These are phyloP conservation scores for Drosophila diplacantha DNA, from an alignment of 2,888 invertebrate genomes.

Conservation along the genomic window DNA sequence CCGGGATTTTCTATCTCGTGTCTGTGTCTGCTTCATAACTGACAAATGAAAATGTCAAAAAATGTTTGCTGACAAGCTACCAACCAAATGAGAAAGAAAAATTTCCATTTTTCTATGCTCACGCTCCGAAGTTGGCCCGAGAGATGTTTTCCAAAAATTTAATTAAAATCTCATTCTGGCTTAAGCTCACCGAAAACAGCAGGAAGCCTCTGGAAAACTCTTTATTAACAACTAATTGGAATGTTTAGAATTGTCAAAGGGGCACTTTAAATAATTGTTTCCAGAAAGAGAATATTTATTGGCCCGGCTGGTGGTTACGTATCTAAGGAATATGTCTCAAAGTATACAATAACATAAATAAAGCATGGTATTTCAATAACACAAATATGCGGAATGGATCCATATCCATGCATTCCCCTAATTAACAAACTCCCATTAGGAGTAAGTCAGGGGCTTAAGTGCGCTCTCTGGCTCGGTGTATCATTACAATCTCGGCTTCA, in stretches of 20 bases:
- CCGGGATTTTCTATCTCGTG: slow-evolving; percentile 25
- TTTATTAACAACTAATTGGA: slow-evolving; percentile 9
- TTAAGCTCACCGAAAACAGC: slow-evolving; percentile 1
- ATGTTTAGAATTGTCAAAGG: not conserved
- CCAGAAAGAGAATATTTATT: not conserved
- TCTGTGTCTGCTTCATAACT: slow-evolving; percentile 55
- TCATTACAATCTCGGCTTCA: slow-evolving; percentile 52
- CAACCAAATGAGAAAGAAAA: slow-evolving; percentile 60
- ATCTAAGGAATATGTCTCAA: too few relatives aligned
- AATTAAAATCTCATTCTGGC: slow-evolving; percentile 28
- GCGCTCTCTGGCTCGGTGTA: slow-evolving; percentile 36
- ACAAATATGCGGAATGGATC: not conserved
- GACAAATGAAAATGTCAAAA: slow-evolving; percentile 69
- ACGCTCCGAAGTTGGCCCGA: slow-evolving; percentile 1
- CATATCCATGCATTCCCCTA: not conserved
- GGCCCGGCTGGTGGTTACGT: not conserved
- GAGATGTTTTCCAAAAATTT: slow-evolving; percentile 32
- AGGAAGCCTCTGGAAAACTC: slow-evolving; percentile 3
- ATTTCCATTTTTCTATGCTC: slow-evolving; percentile 19
- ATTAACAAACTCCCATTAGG: slow-evolving; percentile 24
- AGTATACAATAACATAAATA: not conserved
- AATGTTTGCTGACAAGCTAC: slow-evolving; percentile 53
- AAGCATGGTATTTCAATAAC: not conserved
- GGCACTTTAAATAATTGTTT: not conserved
- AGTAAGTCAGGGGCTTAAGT: slow-evolving; percentile 18